phyloP scores from a whole-genome alignment of 2,888 invertebrate species.

The Ophion slaviceki region DNA sequence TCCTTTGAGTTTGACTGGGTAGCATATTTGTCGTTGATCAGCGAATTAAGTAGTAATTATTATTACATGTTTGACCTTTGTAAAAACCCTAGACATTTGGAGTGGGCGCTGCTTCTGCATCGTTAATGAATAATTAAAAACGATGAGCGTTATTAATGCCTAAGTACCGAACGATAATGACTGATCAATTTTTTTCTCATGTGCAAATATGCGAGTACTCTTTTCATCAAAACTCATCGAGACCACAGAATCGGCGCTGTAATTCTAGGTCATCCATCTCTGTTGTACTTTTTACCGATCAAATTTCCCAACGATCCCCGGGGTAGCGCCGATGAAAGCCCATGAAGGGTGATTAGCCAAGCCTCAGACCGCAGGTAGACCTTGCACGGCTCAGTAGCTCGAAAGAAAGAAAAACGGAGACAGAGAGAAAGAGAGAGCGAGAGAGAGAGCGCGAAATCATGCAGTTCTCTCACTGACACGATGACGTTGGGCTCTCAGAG shows the following conservation, averaged over 20 bases:
- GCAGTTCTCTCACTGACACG: constrained; percentile 49
- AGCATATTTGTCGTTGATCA: no score
- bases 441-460: constrained; percentile 6
- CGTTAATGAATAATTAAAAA: no score
- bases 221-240: constrained; percentile 3
- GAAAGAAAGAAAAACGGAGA: background rate
- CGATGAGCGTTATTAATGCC: no score
- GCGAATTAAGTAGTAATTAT: no score
- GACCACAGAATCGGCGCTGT: constrained; percentile 5
- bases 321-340: constrained; percentile 60
- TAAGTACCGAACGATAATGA: no score
- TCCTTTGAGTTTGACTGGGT: no score
- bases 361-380: constrained; percentile 78
- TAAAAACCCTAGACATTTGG: no score
- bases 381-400: constrained; percentile 78
- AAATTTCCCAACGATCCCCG: constrained; percentile 59
- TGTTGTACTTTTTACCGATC: constrained; percentile 39
- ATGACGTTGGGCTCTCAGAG: constrained; percentile 60
- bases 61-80: no score
- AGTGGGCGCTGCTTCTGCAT: no score
- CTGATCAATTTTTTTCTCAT: background rate
- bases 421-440: no score
- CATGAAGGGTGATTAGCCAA: constrained; percentile 78
- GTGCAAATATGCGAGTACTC: background rate
- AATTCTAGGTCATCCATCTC: constrained; percentile 43